Conservation (phyloP, 2,797 vertebrate species). For the Hydrophis major region DNA sequence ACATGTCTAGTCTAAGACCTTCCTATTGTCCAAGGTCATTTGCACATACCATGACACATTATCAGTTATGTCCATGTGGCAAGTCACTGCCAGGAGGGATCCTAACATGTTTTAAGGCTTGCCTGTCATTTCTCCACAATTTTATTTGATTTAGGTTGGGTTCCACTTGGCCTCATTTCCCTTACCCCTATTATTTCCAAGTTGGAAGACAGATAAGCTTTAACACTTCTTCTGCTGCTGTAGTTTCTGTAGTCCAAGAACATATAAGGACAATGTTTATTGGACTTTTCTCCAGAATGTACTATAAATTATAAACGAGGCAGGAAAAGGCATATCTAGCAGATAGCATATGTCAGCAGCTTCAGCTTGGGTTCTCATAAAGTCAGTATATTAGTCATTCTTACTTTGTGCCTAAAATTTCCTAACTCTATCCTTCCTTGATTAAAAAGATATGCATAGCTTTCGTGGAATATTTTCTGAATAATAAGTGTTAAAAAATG, state of each 20-base stretch:
- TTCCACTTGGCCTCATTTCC: neutral
- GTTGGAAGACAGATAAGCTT: neutral
- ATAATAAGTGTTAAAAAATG: conserved; percentile 39
- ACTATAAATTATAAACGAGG: neutral
- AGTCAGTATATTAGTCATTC: neutral
- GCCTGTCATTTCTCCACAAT: neutral
- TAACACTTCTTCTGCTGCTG: neutral
- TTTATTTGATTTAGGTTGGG: neutral
- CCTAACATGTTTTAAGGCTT: neutral
- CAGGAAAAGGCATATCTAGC: neutral
- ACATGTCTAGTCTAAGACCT: neutral
- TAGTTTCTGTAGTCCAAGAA: neutral
- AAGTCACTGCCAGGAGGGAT: neutral
- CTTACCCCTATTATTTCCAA: neutral
- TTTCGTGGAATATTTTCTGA: conserved; percentile 29
- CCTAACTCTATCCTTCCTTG: conserved; percentile 8
- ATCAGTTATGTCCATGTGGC: neutral
- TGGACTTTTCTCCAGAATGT: neutral
- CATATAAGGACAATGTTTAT: neutral
- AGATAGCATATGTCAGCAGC: neutral
- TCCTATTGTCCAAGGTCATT: neutral
- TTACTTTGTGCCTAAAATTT: conserved; percentile 19
- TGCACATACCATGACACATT: neutral
- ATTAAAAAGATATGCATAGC: neutral
- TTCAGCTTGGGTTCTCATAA: neutral